Base-by-base conservation (phyloP, 2,888 invertebrate species). In the Lottia gigantea region DNA sequence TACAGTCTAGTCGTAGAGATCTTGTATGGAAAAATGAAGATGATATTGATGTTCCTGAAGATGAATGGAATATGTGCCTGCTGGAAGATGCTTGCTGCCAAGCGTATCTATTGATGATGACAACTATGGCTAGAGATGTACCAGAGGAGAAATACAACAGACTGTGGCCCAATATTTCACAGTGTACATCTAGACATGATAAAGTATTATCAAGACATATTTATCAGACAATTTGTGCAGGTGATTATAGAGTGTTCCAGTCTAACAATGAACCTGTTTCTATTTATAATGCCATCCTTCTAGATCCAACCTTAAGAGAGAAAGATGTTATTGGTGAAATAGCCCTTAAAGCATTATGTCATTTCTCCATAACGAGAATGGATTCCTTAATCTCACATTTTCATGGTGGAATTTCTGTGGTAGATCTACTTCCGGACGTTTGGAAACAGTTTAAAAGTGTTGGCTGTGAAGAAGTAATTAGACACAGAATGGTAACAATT, bases 261-360 rank as follows among this genome's bases (percentile, higher is more conserved):
- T 63, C 45, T 23, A 61, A 74, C 62, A 72, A 72, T 19, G n/a
- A 62, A 1, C 80, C 77, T 76, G 70, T 65, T 14, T 64, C 66
- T 16, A 62, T 81, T 14, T 31, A 68, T 4, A 55, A 76, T 19
- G 72, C 76, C 3, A 68, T 71, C 23, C 78, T 81, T 67, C 73
- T 82, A 19, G 75, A 76, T 47, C 63, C 67, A 2, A 67, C 46
- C 1, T 62, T 78, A 7, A 55, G 63, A 15, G 46, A 8, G n/a
- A 45, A 65, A 40, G 7, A n/a, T 47, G 12, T 26, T 45, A 31
- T 64, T 75, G 66, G 71, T 62, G 46, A 46, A 49, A 40, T 74
- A 31, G 74, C 73, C 19, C 67, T 72, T 26, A 61, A 72, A 26
- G 65, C 67, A 47, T 71, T 74, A 66, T 55, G 68, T 47, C 40